Evolutionary conservation across 2,797 vertebrate species (phyloP).

Genomic region (Clarias laeviceps): DNA sequence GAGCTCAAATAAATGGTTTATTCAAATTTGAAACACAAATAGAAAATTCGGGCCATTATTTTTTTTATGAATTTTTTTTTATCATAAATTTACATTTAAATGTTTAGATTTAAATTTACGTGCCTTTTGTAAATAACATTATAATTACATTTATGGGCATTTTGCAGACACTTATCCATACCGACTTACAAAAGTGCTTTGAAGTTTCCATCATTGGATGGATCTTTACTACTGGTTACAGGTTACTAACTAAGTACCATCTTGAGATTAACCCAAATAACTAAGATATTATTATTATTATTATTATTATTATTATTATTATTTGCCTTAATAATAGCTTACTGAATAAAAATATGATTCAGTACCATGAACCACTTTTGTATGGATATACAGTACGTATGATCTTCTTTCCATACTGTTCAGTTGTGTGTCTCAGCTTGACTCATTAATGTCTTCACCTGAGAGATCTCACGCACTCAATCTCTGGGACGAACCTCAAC

Average conservation of each 20-base stretch:
- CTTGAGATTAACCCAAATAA: no score
- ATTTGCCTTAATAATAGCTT: no score
- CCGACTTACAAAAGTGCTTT: no score
- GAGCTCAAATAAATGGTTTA: not conserved
- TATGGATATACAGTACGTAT: not conserved
- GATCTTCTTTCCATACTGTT: not conserved
- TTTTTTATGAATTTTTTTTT: not conserved
- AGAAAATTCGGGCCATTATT: not conserved
- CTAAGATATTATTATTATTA: not conserved
- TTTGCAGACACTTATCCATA: no score
- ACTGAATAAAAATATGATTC: not conserved
- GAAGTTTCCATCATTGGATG: no score
- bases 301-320: constrained; percentile 12
- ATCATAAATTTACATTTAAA: no score
- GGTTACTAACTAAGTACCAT: no score
- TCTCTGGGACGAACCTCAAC: not conserved
- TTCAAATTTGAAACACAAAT: not conserved
- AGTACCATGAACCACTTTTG: not conserved
- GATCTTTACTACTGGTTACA: no score
- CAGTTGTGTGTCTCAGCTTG: constrained; percentile 33
- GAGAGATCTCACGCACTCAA: constrained; percentile 28
- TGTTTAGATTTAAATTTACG: not conserved
- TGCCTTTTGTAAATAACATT: not conserved
- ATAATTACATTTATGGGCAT: no score
- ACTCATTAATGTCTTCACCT: constrained; percentile 41